Evolutionary conservation across 92 coral and sea anemone species (phyloP).

Genomic region (Desmophyllum pertusum): DNA sequence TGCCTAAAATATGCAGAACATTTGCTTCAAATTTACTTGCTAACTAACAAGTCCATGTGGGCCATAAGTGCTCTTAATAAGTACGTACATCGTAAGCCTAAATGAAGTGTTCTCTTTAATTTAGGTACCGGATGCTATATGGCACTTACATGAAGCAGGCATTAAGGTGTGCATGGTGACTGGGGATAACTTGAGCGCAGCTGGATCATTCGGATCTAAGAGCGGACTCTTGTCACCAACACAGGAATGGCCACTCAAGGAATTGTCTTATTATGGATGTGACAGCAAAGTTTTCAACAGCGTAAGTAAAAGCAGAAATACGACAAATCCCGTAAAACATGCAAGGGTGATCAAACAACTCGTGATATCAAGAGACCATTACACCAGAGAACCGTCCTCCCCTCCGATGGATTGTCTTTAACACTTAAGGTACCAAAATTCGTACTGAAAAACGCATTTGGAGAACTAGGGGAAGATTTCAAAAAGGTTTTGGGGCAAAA

Average conservation of each 20-base stretch:
- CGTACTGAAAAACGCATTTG: too few relatives aligned
- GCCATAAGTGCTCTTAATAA: not conserved
- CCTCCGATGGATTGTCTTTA: too few relatives aligned
- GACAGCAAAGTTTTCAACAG: slow-evolving; percentile 53
- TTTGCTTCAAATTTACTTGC: not conserved
- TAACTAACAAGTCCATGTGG: not conserved
- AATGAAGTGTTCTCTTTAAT: not conserved
- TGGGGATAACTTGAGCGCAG: slow-evolving; percentile 67
- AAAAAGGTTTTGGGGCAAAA: too few relatives aligned
- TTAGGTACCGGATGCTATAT: slow-evolving; percentile 65
- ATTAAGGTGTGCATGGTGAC: slow-evolving; percentile 64
- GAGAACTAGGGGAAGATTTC: too few relatives aligned
- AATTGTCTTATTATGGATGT: slow-evolving; percentile 59
- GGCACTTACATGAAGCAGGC: slow-evolving; percentile 60
- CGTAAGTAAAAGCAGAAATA: slow-evolving; percentile 2
- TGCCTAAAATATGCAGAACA: not conserved
- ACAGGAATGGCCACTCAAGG: slow-evolving; percentile 42
- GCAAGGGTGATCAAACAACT: not conserved
- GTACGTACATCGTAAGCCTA: not conserved
- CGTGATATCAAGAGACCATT: too few relatives aligned
- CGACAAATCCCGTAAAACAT: not conserved
- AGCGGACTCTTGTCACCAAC: slow-evolving; percentile 65
- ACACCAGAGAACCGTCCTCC: not conserved
- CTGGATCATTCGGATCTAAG: slow-evolving; percentile 64
- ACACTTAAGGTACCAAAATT: too few relatives aligned